phyloP scores from a whole-genome alignment of 2,888 invertebrate species.

The Folsomia candida region DNA sequence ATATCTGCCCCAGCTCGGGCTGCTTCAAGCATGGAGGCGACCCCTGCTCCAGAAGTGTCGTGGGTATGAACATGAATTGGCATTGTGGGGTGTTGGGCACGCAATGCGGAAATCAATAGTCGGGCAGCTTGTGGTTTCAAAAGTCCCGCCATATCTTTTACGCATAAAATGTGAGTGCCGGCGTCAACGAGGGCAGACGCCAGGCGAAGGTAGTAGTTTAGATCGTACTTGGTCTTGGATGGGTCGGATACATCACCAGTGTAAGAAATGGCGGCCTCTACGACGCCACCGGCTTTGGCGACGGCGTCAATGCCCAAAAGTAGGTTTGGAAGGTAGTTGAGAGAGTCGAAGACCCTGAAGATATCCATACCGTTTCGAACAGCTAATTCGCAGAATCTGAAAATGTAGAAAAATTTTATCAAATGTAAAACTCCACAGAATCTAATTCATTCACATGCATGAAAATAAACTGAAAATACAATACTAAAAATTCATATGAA shows the following conservation, averaged over 20 bases:
- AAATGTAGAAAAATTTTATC: not conserved
- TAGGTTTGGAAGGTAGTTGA: constrained; percentile 96
- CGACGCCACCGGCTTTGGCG: constrained; percentile 93
- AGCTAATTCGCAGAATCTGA: constrained; percentile 87
- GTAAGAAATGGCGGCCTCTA: constrained; percentile 97
- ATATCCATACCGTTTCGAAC: constrained; percentile 97
- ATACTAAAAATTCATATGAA: no score
- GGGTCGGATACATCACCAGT: constrained; percentile 97
- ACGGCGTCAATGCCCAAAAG: constrained; percentile 96
- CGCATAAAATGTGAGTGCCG: constrained; percentile 87
- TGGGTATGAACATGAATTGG: constrained; percentile 99
- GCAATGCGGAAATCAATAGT: constrained; percentile 77
- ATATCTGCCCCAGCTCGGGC: constrained; percentile 92
- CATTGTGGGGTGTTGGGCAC: constrained; percentile 87
- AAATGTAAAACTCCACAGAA: not conserved
- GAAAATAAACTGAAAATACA: no score
- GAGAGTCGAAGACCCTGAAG: constrained; percentile 96
- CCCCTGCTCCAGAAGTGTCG: constrained; percentile 95
- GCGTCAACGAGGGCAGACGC: constrained; percentile 95
- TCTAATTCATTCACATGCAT: no score
- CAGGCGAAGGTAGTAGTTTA: constrained; percentile 88
- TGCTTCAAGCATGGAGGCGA: constrained; percentile 89
- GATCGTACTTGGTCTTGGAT: constrained; percentile 82
- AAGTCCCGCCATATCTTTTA: constrained; percentile 98
- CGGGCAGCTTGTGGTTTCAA: constrained; percentile 88